Evolutionary conservation across 2,797 vertebrate species (phyloP).

Genomic region (Peromyscus aztecus): DNA sequence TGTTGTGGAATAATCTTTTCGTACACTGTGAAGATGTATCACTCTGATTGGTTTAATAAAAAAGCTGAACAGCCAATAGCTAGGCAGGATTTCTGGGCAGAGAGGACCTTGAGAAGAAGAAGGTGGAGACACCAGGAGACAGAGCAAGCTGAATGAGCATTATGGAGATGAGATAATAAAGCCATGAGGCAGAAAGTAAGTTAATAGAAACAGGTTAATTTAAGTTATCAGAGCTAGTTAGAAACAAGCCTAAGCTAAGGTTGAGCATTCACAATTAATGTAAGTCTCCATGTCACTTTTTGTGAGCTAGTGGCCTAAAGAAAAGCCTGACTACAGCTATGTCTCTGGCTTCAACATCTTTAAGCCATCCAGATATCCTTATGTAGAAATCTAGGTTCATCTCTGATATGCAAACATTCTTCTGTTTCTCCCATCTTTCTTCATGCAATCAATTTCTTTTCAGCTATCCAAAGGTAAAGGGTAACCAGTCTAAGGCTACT

Average conservation of each 20-base stretch:
- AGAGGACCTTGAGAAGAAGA: background rate
- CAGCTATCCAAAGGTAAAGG: background rate
- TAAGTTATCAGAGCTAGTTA: background rate
- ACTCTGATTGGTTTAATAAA: background rate
- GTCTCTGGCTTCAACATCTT: background rate
- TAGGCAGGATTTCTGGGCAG: background rate
- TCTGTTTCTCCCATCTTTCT: background rate
- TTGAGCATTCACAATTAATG: background rate
- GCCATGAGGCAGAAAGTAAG: background rate
- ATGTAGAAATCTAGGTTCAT: background rate
- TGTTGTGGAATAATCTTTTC: background rate
- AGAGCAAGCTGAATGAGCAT: background rate
- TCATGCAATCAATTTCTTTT: background rate
- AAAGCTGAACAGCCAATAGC: background rate
- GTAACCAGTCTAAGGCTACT: background rate
- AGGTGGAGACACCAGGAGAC: background rate
- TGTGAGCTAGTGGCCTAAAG: background rate
- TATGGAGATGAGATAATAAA: background rate
- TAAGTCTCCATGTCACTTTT: background rate
- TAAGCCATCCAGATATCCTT: background rate
- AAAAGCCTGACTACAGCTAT: background rate
- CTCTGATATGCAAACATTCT: background rate
- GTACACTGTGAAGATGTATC: background rate
- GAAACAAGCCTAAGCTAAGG: background rate
- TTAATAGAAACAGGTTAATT: background rate